Evolutionary conservation across 2,888 invertebrate genomes (phyloP).

Genomic region (Palloptera scutellata): DNA sequence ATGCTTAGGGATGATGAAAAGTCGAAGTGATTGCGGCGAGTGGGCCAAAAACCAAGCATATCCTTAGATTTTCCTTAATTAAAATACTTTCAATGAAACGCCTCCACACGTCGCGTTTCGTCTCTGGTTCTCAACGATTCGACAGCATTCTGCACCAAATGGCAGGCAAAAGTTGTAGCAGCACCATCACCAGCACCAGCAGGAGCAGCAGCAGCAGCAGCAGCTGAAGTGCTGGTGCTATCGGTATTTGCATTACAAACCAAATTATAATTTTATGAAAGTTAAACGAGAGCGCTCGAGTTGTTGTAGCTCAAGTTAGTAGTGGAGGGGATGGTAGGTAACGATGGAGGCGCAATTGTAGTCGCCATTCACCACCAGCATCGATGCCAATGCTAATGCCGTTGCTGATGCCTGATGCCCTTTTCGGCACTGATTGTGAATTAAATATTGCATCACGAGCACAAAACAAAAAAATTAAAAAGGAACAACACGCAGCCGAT

Average conservation of each 20-base stretch:
- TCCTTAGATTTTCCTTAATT: slow-evolving; percentile 52
- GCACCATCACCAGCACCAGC: not conserved
- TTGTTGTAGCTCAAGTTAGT: too few relatives aligned
- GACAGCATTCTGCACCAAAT: too few relatives aligned
- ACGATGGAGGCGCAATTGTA: too few relatives aligned
- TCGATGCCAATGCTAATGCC: too few relatives aligned
- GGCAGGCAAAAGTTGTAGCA: too few relatives aligned
- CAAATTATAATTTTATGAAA: slow-evolving; percentile 61
- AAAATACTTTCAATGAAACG: slow-evolving; percentile 57
- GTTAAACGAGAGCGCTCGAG: slow-evolving; percentile 49
- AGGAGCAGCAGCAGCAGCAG: slow-evolving; percentile 5
- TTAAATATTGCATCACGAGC: slow-evolving; percentile 49
- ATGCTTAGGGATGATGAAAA: too few relatives aligned
- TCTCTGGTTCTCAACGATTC: slow-evolving; percentile 13
- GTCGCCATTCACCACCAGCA: too few relatives aligned
- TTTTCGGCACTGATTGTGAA: slow-evolving; percentile 46
- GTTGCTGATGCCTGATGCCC: not conserved
- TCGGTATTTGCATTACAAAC: slow-evolving; percentile 53
- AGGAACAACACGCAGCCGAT: slow-evolving; percentile 34
- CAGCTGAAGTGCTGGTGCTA: slow-evolving; percentile 18
- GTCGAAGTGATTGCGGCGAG: not conserved
- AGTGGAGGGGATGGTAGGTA: too few relatives aligned
- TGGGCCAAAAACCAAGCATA: slow-evolving; percentile 41
- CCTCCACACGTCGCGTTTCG: slow-evolving; percentile 43
- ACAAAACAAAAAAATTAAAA: slow-evolving; percentile 41